These are phyloP conservation scores for Carassius auratus DNA, from an alignment of 2,113 vertebrate species.

Conservation along the genomic window DNA sequence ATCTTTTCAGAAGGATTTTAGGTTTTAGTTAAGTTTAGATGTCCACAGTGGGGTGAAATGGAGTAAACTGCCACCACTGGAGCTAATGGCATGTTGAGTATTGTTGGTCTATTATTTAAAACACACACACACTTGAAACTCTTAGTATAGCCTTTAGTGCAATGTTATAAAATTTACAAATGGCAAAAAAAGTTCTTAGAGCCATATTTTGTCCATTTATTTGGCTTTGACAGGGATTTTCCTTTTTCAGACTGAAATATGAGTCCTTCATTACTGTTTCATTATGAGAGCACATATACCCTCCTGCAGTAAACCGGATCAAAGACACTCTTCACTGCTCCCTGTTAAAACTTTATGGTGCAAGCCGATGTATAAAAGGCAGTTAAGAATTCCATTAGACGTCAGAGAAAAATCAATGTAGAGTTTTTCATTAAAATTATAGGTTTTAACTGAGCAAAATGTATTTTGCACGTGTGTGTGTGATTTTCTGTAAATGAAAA, in stretches of 20 bases:
- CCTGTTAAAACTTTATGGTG: conserved; percentile 59
- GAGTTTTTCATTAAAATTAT: conserved; percentile 29
- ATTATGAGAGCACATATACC: conserved; percentile 64
- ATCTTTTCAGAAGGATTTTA: background rate
- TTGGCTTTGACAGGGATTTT: conserved; percentile 38
- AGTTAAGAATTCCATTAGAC: conserved; percentile 59
- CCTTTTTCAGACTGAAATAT: conserved; percentile 1
- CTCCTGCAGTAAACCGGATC: conserved; percentile 63
- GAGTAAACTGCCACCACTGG: background rate
- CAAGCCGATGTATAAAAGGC: conserved; percentile 65
- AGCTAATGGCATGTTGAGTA: background rate
- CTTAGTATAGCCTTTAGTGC: background rate
- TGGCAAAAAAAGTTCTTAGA: background rate
- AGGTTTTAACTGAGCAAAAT: conserved; percentile 13
- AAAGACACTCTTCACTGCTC: conserved; percentile 65
- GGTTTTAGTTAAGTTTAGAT: background rate
- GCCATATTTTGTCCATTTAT: background rate
- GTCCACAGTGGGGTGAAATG: background rate
- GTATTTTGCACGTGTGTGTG: too few relatives aligned
- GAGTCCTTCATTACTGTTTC: conserved; percentile 63
- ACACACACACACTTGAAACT: background rate
- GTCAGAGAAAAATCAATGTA: conserved; percentile 63
- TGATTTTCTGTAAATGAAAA: background rate
- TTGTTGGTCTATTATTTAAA: background rate
- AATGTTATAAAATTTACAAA: background rate